These are phyloP conservation scores for Rousettus leschenaultii DNA, from an alignment of 2,113 vertebrate genomes.

Conservation along the genomic window DNA sequence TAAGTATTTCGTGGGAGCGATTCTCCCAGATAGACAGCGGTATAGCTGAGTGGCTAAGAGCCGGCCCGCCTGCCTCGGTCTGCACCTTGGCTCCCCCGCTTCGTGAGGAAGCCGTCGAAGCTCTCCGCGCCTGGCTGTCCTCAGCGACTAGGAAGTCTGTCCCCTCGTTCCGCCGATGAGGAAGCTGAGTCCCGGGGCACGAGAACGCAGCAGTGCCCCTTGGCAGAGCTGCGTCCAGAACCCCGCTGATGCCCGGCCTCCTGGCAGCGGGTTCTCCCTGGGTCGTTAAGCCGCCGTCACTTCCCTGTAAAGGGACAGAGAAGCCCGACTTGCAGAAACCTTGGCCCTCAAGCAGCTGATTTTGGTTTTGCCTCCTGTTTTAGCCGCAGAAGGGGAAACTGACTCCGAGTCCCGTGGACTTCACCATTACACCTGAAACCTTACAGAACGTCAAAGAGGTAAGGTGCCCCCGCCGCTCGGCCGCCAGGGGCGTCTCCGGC, in stretches of 20 bases:
- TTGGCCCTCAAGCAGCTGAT: neutral
- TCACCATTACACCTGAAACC: constrained; percentile 95
- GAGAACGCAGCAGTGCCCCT: rapidly evolving
- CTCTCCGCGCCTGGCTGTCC: neutral
- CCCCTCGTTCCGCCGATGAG: neutral
- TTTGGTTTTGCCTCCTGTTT: neutral
- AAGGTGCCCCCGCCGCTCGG: rapidly evolving
- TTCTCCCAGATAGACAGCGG: neutral
- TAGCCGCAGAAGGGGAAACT: constrained; percentile 93
- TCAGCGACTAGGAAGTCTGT: neutral
- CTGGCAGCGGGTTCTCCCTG: rapidly evolving
- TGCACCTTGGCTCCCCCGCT: neutral
- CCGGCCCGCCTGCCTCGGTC: neutral
- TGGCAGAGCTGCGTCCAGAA: neutral
- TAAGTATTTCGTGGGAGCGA: neutral
- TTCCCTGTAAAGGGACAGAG: neutral
- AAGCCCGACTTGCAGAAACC: no score
- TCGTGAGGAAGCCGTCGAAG: rapidly evolving
- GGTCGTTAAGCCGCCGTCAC: rapidly evolving
- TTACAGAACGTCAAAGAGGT: constrained; percentile 95
- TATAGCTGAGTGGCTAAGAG: neutral
- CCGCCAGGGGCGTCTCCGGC: rapidly evolving
- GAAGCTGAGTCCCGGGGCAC: neutral
- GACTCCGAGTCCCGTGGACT: constrained; percentile 90
- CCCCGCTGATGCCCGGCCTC: rapidly evolving